A percentile compares a stretch with the other conserved stretches of the same genome.
These are phyloP conservation scores for Masticophis lateralis DNA, from an alignment of 2,797 vertebrate genomes.

Conservation along the genomic window DNA sequence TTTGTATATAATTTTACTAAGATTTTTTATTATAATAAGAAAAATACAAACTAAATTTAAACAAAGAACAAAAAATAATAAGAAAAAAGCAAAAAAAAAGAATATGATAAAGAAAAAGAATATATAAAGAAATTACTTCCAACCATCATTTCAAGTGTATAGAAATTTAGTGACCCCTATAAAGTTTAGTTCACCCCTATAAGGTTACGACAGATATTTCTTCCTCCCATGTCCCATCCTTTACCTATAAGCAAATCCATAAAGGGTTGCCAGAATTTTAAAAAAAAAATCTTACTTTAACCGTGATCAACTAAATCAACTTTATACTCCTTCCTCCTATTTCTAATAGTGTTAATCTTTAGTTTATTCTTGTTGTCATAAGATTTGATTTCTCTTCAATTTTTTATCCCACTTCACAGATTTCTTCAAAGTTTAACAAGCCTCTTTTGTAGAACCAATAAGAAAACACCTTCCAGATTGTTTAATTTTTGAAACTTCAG, in stretches of 20 bases:
- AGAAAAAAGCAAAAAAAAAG: background rate
- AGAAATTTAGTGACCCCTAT: background rate
- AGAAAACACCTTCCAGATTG: background rate
- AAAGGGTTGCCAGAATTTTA: background rate
- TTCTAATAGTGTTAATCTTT: background rate
- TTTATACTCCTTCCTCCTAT: background rate
- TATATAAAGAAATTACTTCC: background rate
- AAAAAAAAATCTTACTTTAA: background rate
- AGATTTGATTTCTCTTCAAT: background rate
- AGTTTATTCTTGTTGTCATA: background rate
- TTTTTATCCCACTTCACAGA: background rate
- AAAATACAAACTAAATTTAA: background rate
- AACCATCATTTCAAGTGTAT: background rate
- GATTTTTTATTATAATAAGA: background rate
- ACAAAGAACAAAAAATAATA: background rate
- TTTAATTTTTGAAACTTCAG: background rate
- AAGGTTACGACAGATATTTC: background rate
- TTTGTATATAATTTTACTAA: background rate
- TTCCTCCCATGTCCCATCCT: background rate
- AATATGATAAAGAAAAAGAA: background rate
- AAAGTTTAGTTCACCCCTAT: background rate
- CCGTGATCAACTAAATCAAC: background rate
- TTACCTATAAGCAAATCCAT: background rate
- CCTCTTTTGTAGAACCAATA: background rate
- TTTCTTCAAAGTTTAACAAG: background rate